Evolutionary conservation across 92 coral and sea anemone species (phyloP).

Genomic region (Epizoanthus illoricatus): DNA sequence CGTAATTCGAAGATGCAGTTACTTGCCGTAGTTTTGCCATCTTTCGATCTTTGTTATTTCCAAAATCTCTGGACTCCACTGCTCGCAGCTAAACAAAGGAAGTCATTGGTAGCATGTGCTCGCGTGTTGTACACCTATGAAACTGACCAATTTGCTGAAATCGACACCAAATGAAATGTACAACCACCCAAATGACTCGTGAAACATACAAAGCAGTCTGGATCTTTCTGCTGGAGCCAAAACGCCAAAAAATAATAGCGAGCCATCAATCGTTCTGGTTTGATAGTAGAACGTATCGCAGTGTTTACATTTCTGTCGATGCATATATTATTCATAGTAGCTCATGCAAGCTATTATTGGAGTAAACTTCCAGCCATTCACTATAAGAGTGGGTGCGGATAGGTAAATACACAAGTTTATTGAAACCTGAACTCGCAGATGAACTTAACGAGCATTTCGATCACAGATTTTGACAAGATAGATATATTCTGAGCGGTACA

Average conservation of each 20-base stretch:
- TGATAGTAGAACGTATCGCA: slow-evolving; percentile 11
- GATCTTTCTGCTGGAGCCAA: background rate
- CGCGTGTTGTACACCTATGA: slow-evolving; percentile 30
- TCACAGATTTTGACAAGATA: background rate
- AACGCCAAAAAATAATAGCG: too few relatives aligned
- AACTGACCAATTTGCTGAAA: slow-evolving; percentile 15
- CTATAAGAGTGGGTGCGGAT: slow-evolving; percentile 16
- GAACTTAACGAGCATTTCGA: background rate
- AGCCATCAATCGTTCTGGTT: background rate
- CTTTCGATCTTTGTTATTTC: slow-evolving; percentile 14
- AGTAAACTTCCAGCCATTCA: slow-evolving; percentile 19
- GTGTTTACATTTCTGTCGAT: slow-evolving; percentile 38
- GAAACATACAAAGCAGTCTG: background rate
- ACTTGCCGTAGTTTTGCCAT: slow-evolving; percentile 24
- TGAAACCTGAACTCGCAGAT: background rate
- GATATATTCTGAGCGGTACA: background rate
- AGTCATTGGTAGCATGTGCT: background rate
- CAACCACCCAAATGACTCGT: background rate
- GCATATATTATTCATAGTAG: slow-evolving; percentile 37
- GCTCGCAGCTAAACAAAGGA: slow-evolving; percentile 23
- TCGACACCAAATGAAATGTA: background rate
- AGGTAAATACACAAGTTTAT: background rate
- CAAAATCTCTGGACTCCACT: background rate
- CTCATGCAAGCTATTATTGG: slow-evolving; percentile 30
- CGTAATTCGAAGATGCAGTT: slow-evolving; percentile 1